Base-by-base conservation (phyloP, 2,888 invertebrate genomes). In the Drosophila pseudotakahashii region DNA sequence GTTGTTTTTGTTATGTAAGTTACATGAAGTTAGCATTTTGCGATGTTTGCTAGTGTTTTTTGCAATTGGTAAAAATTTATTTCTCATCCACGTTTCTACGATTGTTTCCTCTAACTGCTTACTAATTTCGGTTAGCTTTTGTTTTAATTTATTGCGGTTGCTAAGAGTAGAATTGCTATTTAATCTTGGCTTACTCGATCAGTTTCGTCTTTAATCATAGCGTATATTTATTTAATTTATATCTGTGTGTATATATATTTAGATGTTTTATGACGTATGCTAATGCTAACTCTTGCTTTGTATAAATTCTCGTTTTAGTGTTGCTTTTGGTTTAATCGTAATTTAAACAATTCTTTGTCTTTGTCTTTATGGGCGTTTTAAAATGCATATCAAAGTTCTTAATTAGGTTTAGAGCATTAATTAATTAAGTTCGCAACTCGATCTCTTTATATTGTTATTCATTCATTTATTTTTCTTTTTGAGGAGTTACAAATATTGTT, bases 311-410 rank as follows among this genome's bases (percentile, higher is more conserved):
- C 62, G 57, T 45, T 61, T 58, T 77, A 75, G 59, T 77, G 42
- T 55, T 60, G 59, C 61, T 73, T 63, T 57, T 39, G 59, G 39
- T 58, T 70, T 61, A 53, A 19, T 51, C 39, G 14, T 63, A 45
- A 54, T 64, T 70, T 61, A 51, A 72, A 76, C 47, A 71, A 71
- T 74, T 71, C 66, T 75, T 42, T 70, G 39, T 71, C 66, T 75
- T 42, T 70, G 39, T 70, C 59, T 60, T 70, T 63, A 66, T 75
- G 83, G 83, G 86, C 86, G 79, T 77, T 86, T 84, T 72, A 87
- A 84, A 82, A 84, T 84, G 81, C 81, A 81, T 83, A 82, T 86
- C 84, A 86, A 86, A 86, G 83, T 81, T 83, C 79, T 86, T 85
- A 66, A 73, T 67, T 84, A 81, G 70, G 66, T 75, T 69, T 69